Conservation (phyloP, 2,797 vertebrate species). For the Geotrypetes seraphini region DNA sequence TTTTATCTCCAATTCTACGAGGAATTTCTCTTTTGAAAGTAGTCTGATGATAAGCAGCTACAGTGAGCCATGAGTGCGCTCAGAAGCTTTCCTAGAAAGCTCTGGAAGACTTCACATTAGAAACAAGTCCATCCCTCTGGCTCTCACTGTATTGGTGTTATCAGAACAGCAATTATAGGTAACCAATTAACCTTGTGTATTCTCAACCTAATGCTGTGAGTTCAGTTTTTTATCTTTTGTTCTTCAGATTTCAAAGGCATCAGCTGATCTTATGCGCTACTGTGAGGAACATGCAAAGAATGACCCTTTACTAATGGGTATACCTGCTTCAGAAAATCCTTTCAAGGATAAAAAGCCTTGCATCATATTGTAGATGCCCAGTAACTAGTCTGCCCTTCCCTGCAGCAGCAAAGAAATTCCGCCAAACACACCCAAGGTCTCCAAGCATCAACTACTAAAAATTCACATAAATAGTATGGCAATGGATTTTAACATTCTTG, state of each 20-base stretch:
- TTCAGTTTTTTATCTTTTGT: neutral
- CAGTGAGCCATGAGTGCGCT: too few species aligned
- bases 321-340: conserved; percentile 89
- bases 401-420: conserved; percentile 15
- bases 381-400: conserved; percentile 9
- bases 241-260: conserved; percentile 84
- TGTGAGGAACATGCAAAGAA: conserved; percentile 79
- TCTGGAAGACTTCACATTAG: too few species aligned
- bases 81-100: too few species aligned
- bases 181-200: too few species aligned
- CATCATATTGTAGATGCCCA: conserved; percentile 74
- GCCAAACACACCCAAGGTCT: conserved; percentile 42
- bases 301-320: conserved; percentile 83
- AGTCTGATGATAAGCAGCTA: too few species aligned
- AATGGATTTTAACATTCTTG: conserved; percentile 23
- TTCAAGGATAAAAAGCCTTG: conserved; percentile 98
- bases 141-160: too few species aligned
- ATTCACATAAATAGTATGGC: conserved; percentile 23
- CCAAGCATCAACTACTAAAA: conserved; percentile 26
- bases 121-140: too few species aligned
- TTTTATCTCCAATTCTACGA: too few species aligned
- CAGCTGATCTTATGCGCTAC: conserved; percentile 90
- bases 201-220: too few species aligned
- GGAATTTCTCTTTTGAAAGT: too few species aligned
- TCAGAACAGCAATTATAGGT: too few species aligned